Conservation (phyloP, 23 tunicate genomes). For the Corella eumyota region DNA sequence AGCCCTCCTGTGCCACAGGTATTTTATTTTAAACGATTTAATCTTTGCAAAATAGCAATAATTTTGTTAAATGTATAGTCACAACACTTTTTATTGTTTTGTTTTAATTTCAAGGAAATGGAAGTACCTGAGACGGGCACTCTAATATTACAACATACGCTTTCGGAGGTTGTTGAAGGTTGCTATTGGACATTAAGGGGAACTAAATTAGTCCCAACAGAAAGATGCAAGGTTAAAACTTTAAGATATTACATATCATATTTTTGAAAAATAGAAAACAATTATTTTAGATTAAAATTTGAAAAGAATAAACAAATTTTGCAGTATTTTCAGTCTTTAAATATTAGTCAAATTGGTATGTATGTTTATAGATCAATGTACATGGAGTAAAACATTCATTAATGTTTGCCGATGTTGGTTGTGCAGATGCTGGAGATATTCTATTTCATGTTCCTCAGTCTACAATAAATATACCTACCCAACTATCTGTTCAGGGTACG, state of each 20-base stretch:
- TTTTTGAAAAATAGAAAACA: neutral
- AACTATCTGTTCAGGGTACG: conserved; percentile 14
- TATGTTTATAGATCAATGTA: conserved; percentile 8
- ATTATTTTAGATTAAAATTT: no score
- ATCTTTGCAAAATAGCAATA: no score
- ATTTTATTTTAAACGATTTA: no score
- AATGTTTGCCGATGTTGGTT: neutral
- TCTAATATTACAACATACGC: conserved; percentile 26
- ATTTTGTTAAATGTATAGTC: no score
- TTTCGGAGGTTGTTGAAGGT: conserved; percentile 5
- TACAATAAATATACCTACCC: conserved; percentile 7
- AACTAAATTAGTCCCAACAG: neutral
- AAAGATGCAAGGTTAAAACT: conserved; percentile 17
- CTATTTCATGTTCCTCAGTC: conserved; percentile 11
- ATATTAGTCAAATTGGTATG: no score
- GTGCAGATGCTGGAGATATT: conserved; percentile 14
- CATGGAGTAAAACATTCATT: conserved; percentile 16
- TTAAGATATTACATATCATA: neutral
- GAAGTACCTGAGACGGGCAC: conserved; percentile 48
- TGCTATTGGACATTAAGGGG: conserved; percentile 30
- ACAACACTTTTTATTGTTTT: no score
- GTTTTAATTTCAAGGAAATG: no score
- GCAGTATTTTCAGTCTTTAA: neutral
- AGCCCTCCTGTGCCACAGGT: no score
- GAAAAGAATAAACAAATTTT: neutral